Percentiles rank a stretch among this genome's conserved stretches.
Conservation (phyloP, 1,140 invertebrate genomes). For the Cyclina sinensis region DNA sequence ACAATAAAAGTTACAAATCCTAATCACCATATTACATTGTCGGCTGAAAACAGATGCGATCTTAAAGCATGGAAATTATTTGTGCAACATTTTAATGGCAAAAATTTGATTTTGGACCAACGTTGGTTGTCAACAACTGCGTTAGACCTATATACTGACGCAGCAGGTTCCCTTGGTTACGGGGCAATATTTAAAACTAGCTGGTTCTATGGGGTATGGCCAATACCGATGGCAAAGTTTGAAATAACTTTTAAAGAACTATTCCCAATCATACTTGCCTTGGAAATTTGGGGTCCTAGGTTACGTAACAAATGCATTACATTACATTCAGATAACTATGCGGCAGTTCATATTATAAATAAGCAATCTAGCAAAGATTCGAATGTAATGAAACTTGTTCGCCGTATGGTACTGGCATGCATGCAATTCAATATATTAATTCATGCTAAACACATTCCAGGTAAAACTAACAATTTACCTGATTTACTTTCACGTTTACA, state of each 20-base stretch:
- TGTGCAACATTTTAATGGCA: conserved; percentile 65
- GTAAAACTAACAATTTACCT: conserved; percentile 53
- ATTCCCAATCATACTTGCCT: conserved; percentile 58
- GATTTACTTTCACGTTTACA: conserved; percentile 66
- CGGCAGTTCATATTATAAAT: conserved; percentile 69
- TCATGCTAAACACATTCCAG: conserved; percentile 64
- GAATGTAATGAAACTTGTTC: conserved; percentile 58
- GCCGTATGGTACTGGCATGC: conserved; percentile 47
- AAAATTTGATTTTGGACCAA: conserved; percentile 9
- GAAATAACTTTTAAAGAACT: conserved; percentile 66
- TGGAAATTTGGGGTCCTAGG: conserved; percentile 53
- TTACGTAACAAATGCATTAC: conserved; percentile 47
- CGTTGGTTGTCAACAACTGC: neutral
- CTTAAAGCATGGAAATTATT: conserved; percentile 53
- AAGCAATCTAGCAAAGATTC: conserved; percentile 49
- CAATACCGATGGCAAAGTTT: neutral
- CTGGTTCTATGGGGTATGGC: conserved; percentile 50
- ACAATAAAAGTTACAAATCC: conserved; percentile 54
- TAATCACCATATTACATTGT: conserved; percentile 50
- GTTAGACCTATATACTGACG: conserved; percentile 61
- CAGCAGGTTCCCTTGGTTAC: conserved; percentile 30
- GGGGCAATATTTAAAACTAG: conserved; percentile 30
- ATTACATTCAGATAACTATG: conserved; percentile 64
- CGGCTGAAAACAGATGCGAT: conserved; percentile 6
- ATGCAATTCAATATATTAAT: conserved; percentile 64